Evolutionary conservation across 2,797 vertebrate species (phyloP).

Genomic region (Microhierax caerulescens): DNA sequence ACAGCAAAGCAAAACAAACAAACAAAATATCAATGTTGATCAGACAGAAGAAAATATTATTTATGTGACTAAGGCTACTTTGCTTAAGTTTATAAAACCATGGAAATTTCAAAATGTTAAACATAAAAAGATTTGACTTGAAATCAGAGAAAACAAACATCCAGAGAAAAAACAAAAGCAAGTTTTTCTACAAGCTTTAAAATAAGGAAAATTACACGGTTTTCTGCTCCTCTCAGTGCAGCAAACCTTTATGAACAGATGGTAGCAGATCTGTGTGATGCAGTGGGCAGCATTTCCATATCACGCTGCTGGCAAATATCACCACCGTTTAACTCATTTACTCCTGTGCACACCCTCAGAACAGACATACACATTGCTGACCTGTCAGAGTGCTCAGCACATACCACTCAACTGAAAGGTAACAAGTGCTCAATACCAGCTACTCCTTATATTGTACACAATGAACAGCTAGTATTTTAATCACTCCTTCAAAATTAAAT

Average conservation of each 20-base stretch:
- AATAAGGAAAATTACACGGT: neutral
- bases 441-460: neutral
- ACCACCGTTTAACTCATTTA: neutral
- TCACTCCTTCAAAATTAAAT: neutral
- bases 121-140: neutral
- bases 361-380: neutral
- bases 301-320: constrained; percentile 17
- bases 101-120: neutral
- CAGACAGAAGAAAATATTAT: neutral
- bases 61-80: neutral
- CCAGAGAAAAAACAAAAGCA: neutral
- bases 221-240: neutral
- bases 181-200: neutral
- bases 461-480: neutral
- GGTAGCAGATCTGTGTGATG: constrained; percentile 11
- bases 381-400: neutral
- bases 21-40: neutral
- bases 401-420: neutral
- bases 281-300: constrained; percentile 56
- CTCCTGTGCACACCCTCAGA: neutral
- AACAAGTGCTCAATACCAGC: neutral
- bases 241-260: constrained; percentile 49
- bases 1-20: neutral
- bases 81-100: neutral
- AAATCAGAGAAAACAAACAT: neutral